Percentiles rank a stretch among this genome's conserved stretches.
These are phyloP conservation scores for Hydrochoerus hydrochaeris DNA, from an alignment of 2,113 vertebrate genomes.

Conservation along the genomic window DNA sequence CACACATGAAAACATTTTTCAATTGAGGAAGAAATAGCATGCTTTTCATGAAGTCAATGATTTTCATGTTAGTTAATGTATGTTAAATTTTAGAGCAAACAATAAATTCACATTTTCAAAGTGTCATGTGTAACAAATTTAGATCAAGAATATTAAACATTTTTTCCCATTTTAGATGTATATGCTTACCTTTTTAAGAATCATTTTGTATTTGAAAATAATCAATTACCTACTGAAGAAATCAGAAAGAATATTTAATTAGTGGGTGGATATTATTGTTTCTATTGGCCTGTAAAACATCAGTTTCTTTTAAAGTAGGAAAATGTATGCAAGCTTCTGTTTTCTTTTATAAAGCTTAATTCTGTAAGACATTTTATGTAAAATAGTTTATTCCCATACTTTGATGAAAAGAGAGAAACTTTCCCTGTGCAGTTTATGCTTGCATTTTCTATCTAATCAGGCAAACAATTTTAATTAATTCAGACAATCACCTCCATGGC, in stretches of 20 bases:
- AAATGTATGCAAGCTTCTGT: not conserved
- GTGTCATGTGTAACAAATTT: not conserved
- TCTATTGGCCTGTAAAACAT: not conserved
- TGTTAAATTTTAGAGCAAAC: slow-evolving; percentile 4
- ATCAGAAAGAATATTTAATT: not conserved
- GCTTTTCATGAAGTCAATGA: not conserved
- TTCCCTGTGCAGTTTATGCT: slow-evolving; percentile 55
- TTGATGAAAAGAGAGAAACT: slow-evolving; percentile 57
- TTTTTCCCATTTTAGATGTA: not conserved
- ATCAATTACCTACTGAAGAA: not conserved
- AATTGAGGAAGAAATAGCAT: slow-evolving; percentile 30
- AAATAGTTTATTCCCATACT: slow-evolving; percentile 58
- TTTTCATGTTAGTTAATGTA: not conserved
- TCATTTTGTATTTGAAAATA: not conserved
- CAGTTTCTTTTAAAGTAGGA: not conserved
- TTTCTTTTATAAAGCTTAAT: slow-evolving; percentile 6
- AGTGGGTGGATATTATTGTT: not conserved
- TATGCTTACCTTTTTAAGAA: not conserved
- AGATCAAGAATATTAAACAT: not conserved
- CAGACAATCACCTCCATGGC: slow-evolving; percentile 54
- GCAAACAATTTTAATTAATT: slow-evolving; percentile 82
- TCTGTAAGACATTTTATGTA: not conserved
- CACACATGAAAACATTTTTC: slow-evolving; percentile 46
- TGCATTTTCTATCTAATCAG: slow-evolving; percentile 78
- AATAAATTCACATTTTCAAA: not conserved